These are phyloP conservation scores for Rana temporaria DNA, from an alignment of 2,113 vertebrate genomes.

Conservation along the genomic window DNA sequence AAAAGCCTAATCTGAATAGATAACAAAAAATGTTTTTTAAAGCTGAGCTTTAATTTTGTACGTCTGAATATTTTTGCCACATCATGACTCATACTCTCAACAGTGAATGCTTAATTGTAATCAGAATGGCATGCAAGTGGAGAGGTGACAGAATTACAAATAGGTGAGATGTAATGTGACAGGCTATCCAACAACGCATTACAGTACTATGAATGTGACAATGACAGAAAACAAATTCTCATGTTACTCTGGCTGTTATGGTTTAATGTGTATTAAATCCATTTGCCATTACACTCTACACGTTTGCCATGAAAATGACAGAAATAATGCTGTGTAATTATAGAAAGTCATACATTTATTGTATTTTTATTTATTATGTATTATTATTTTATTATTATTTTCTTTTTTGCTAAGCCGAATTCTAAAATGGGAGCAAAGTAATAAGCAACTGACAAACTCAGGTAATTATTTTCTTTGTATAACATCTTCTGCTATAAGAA, in stretches of 20 bases:
- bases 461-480: too few species aligned
- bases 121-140: constrained; percentile 34
- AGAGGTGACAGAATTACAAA: constrained; percentile 44
- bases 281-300: constrained; percentile 33
- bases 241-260: constrained; percentile 16
- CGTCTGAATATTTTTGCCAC: constrained; percentile 50
- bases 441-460: background rate
- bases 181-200: constrained; percentile 27
- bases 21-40: background rate
- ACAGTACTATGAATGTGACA: constrained; percentile 34
- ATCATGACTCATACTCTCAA: constrained; percentile 42
- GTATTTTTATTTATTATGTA: background rate
- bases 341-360: constrained; percentile 7
- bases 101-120: constrained; percentile 54
- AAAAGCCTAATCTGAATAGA: background rate
- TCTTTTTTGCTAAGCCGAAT: background rate
- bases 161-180: constrained; percentile 54
- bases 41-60: constrained; percentile 18
- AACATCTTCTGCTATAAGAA: too few species aligned
- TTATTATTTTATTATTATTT: background rate
- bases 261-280: constrained; percentile 13
- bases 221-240: constrained; percentile 48
- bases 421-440: background rate
- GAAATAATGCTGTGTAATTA: constrained; percentile 20
- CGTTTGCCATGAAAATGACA: constrained; percentile 37